Conservation (phyloP, 2,888 invertebrate genomes). For the Ferrisia virgata region DNA sequence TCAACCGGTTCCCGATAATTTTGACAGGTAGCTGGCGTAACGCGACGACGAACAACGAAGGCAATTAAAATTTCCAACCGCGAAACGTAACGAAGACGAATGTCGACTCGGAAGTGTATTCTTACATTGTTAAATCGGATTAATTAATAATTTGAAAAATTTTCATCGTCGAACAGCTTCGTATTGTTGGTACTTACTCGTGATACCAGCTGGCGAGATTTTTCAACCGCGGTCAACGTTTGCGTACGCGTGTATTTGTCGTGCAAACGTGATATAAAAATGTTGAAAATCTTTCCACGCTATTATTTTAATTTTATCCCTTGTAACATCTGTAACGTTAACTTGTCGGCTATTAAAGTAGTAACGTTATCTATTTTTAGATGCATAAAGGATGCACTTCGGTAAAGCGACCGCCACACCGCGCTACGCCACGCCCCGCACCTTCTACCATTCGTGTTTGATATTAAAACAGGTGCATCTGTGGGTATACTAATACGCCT, state of each 20-base stretch:
- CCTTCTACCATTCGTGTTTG: neutral
- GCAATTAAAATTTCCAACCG: neutral
- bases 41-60: neutral
- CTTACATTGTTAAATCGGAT: neutral
- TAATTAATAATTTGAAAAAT: neutral
- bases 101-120: neutral
- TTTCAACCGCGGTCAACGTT: neutral
- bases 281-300: neutral
- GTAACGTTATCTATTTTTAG: constrained; percentile 16
- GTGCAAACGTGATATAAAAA: neutral
- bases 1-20: neutral
- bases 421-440: neutral
- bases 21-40: neutral
- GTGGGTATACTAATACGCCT: neutral
- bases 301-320: constrained; percentile 3
- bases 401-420: neutral
- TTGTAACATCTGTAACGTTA: constrained; percentile 8
- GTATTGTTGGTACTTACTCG: too few species aligned
- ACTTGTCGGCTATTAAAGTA: constrained; percentile 24
- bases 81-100: neutral
- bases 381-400: constrained; percentile 13
- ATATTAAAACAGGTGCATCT: constrained; percentile 15
- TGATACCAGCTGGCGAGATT: too few species aligned
- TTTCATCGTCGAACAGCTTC: neutral
- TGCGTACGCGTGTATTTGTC: too few species aligned